Evolutionary conservation across 53 echinoderm and acorn worm genomes (phyloP).

Genomic region (Luidia sarsii): DNA sequence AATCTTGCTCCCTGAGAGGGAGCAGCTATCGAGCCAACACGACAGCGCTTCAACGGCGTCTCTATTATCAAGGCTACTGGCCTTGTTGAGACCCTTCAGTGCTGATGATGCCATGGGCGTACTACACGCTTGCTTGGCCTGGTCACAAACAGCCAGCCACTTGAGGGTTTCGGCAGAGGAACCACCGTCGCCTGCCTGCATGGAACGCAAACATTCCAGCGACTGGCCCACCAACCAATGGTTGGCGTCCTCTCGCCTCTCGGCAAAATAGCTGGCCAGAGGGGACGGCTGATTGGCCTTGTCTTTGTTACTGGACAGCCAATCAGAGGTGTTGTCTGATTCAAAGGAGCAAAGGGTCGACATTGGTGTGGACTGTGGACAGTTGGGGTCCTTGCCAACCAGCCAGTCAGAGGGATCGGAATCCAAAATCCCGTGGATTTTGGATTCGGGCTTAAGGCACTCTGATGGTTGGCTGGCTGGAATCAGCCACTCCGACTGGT

Average conservation of each 20-base stretch:
- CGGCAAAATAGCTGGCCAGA: not conserved
- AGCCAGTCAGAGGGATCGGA: constrained; percentile 29
- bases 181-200: not conserved
- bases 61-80: constrained; percentile 15
- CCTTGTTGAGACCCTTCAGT: too few species aligned
- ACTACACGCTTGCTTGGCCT: too few species aligned
- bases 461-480: not conserved
- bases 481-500: constrained; percentile 25
- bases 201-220: not conserved
- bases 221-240: constrained; percentile 10
- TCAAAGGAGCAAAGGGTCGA: not conserved
- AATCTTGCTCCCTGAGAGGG: not conserved
- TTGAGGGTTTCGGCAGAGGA: not conserved
- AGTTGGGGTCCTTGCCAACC: not conserved
- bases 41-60: constrained; percentile 19
- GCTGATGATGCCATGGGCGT: too few species aligned
- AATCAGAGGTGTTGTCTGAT: constrained; percentile 33
- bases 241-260: constrained; percentile 19
- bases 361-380: not conserved
- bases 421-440: not conserved
- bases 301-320: constrained; percentile 10
- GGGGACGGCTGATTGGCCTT: constrained; percentile 19
- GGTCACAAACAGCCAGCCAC: not conserved
- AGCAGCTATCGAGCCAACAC: constrained; percentile 2
- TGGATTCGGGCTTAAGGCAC: not conserved